Evolutionary conservation across 2,888 invertebrate species (phyloP).

Genomic region (Scotopteryx bipunctaria): DNA sequence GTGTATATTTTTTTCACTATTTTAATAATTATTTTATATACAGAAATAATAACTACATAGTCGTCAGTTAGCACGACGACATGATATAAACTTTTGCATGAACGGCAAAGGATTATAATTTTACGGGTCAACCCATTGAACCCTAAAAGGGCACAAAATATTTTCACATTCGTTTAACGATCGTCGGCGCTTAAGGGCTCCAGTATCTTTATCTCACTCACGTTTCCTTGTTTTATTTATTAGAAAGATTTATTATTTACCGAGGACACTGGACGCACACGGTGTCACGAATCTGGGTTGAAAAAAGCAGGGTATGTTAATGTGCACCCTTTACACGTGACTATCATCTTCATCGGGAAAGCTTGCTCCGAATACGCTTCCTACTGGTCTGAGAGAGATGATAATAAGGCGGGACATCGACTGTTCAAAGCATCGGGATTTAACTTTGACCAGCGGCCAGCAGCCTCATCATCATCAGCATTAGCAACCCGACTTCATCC

Average conservation of each 20-base stretch:
- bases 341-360: slow-evolving; percentile 58
- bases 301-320: slow-evolving; percentile 78
- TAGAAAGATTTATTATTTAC: slow-evolving; percentile 83
- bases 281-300: slow-evolving; percentile 79
- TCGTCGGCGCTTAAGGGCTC: slow-evolving; percentile 76
- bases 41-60: too few relatives aligned
- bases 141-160: slow-evolving; percentile 70
- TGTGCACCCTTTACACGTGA: slow-evolving; percentile 73
- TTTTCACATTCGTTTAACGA: slow-evolving; percentile 80
- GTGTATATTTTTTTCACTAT: too few relatives aligned
- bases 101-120: slow-evolving; percentile 12
- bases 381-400: slow-evolving; percentile 14
- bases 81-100: not conserved
- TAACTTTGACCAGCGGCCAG: too few relatives aligned
- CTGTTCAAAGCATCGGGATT: too few relatives aligned
- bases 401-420: not conserved
- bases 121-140: slow-evolving; percentile 20
- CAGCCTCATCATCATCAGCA: too few relatives aligned
- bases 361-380: slow-evolving; percentile 39
- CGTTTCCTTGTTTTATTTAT: slow-evolving; percentile 83
- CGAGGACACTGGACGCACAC: slow-evolving; percentile 76
- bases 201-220: slow-evolving; percentile 80
- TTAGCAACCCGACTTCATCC: too few relatives aligned
- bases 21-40: too few relatives aligned
- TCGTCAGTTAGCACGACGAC: too few relatives aligned